Percentiles rank a stretch among this genome's conserved stretches.
phyloP scores from a whole-genome alignment of 1,140 invertebrate species.

The Episyrphus balteatus region DNA sequence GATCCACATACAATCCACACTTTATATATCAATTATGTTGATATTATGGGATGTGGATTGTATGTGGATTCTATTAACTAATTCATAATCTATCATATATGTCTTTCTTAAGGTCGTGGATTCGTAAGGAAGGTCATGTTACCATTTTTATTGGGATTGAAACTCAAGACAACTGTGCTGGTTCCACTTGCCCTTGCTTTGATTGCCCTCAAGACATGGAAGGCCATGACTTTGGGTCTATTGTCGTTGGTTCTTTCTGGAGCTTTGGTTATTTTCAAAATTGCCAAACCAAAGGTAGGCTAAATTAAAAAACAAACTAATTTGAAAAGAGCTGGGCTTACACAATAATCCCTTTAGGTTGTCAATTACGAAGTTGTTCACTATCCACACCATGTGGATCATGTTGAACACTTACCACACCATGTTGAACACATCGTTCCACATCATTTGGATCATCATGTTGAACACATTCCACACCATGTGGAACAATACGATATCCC shows the following conservation, averaged over 20 bases:
- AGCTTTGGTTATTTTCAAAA: constrained; percentile 72
- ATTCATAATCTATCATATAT: neutral
- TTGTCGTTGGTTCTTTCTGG: constrained; percentile 68
- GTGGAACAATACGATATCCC: constrained; percentile 4
- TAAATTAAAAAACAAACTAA: neutral
- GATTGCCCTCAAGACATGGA: constrained; percentile 78
- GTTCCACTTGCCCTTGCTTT: constrained; percentile 66
- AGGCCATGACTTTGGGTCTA: constrained; percentile 71
- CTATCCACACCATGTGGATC: constrained; percentile 50
- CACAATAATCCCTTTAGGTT: constrained; percentile 23
- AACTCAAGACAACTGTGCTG: constrained; percentile 71
- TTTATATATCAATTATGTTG: constrained; percentile 3
- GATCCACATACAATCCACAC: constrained; percentile 28
- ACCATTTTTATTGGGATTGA: constrained; percentile 70
- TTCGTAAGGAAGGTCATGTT: constrained; percentile 73
- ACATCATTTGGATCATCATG: constrained; percentile 38
- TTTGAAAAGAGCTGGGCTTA: too few species aligned
- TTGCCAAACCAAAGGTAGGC: constrained; percentile 65
- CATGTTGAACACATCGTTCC: constrained; percentile 46
- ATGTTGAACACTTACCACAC: constrained; percentile 40
- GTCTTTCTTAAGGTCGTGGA: constrained; percentile 49
- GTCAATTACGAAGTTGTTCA: constrained; percentile 74
- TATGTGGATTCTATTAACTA: neutral
- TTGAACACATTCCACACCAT: constrained; percentile 23
- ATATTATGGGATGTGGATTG: constrained; percentile 1